A percentile compares a stretch with the other conserved stretches of the same genome.
Evolutionary conservation across 2,113 vertebrate genomes (phyloP).

Genomic region (Oceanodroma tethys): DNA sequence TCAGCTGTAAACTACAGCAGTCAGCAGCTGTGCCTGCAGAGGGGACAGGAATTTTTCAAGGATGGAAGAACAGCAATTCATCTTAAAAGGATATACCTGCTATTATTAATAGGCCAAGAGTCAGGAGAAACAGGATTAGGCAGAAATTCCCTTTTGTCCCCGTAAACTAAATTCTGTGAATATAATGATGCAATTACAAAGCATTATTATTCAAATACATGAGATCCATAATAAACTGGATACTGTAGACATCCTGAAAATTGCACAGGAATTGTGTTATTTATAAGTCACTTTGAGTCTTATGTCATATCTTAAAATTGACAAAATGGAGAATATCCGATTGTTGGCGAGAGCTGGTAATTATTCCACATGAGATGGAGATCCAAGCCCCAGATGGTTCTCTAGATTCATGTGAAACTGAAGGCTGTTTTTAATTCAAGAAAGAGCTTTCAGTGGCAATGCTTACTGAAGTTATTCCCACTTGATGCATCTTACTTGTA

Average conservation of each 20-base stretch:
- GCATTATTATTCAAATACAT: background rate
- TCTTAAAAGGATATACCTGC: background rate
- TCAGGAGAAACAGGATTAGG: background rate
- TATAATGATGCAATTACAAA: background rate
- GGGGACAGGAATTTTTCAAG: background rate
- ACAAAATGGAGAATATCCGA: background rate
- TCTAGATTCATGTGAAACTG: background rate
- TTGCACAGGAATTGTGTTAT: background rate
- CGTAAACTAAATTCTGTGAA: background rate
- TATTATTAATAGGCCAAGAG: background rate
- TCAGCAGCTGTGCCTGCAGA: background rate
- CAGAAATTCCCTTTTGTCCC: background rate
- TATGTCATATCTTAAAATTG: background rate
- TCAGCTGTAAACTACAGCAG: background rate
- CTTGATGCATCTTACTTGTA: background rate
- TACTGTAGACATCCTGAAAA: background rate
- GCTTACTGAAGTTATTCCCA: background rate
- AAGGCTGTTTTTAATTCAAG: background rate
- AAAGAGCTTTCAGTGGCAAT: background rate
- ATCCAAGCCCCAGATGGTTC: background rate
- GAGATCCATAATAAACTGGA: background rate
- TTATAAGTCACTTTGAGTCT: background rate
- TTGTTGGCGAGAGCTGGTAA: background rate
- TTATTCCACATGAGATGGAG: background rate
- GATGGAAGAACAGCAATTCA: background rate